phyloP scores from a whole-genome alignment of 2,113 vertebrate species.

The Clinocottus analis region DNA sequence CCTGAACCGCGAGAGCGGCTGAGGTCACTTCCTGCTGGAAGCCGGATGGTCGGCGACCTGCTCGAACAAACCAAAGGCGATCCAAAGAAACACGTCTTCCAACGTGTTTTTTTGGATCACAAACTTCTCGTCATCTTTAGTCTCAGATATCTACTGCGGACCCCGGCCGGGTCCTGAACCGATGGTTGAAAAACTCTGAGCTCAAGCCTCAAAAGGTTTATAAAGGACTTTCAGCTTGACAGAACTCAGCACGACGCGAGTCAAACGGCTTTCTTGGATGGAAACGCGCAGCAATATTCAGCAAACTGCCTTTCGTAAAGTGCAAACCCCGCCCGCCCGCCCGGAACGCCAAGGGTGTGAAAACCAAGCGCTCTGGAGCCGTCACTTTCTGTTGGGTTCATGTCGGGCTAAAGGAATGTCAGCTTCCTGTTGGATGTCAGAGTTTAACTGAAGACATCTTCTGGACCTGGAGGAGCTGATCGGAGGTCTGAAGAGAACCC shows the following conservation, averaged over 20 bases:
- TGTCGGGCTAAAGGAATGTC: slow-evolving; percentile 21
- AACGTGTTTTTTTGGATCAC: too few species aligned
- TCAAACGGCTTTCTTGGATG: background rate
- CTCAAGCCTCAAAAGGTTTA: background rate
- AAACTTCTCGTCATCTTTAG: too few species aligned
- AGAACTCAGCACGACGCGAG: background rate
- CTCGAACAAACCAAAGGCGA: background rate
- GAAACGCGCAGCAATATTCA: background rate
- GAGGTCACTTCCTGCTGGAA: slow-evolving; percentile 5
- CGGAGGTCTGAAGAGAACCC: background rate
- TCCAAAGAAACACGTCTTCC: background rate
- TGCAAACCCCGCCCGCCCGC: slow-evolving; percentile 7
- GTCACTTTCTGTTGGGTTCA: background rate
- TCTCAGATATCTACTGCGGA: background rate
- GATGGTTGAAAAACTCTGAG: background rate
- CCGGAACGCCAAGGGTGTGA: too few species aligned
- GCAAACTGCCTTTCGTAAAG: slow-evolving; percentile 29
- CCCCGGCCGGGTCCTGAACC: background rate
- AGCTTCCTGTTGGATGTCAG: slow-evolving; percentile 50
- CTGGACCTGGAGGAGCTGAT: slow-evolving; percentile 27
- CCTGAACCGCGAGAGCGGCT: background rate
- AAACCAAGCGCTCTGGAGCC: slow-evolving; percentile 8
- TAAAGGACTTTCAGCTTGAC: background rate
- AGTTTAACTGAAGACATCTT: slow-evolving; percentile 47
- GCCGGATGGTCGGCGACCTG: background rate